Base-by-base conservation (phyloP, 2,113 vertebrate species). In the Corydoras maculifer region DNA sequence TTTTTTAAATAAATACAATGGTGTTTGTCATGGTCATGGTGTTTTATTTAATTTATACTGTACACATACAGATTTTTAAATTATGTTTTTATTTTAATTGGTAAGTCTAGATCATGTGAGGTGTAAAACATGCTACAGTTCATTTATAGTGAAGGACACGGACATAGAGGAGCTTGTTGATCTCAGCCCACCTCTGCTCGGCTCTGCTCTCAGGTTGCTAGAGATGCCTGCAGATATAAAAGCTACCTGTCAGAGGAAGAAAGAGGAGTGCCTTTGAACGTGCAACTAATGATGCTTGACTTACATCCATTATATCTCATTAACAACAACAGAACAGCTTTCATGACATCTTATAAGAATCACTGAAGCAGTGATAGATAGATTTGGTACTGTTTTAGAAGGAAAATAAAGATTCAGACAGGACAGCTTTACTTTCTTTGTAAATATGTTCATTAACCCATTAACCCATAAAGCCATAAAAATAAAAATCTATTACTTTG, bases 231-330 rank as follows among this genome's bases (percentile, higher is more conserved):
- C 77, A 84, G 80, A 65, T 58, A 67, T 61, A 60, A 79, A 75
- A 75, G 31, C 59, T 70, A 81, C 70, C 77, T 80, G 81, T 77
- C 77, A 78, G 54, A 77, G 62, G 67, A 43, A 68, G 69, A 57
- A 69, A 32, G 62, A 54, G 55, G 65, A 62, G 57, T 25, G 60
- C 51, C 66, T 76, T 82, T 73, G 74, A 74, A 62, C 62, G 69
- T 70, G 66, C 74, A 79, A 80, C 75, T 83, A 83, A 83, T 82
- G 82, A 82, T 80, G 77, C 80, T 77, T 80, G 75, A 83, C 82
- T 78, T 69, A 75, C 75, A 72, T 79, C 82, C 79, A 83, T 83
- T 81, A 82, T 72, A 76, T 75, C 73, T 73, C 78, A 75, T 82
- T 81, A 77, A 77, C 66, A 75, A 75, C 77, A 74, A 62, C 73